Evolutionary conservation across 2,888 invertebrate genomes (phyloP), one percentile per base, ranked within the genome.

Genomic region (Dolichopus griseipennis): DNA sequence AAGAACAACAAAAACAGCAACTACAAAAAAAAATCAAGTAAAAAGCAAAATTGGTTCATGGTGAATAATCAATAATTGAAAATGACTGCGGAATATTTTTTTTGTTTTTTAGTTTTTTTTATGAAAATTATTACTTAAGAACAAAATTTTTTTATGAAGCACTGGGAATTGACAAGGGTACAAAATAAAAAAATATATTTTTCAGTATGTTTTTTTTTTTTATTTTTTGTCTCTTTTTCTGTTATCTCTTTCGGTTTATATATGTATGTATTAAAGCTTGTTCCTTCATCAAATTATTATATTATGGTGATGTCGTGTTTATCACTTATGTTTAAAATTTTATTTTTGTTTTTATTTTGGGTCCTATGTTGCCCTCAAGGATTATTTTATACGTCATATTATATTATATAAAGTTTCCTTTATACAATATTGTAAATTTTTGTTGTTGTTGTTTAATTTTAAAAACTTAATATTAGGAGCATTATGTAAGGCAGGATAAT

Each of bases 241-340:
- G 27, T 27, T 27, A 27, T 27, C 27, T 27, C 27, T 27, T 27
- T 27, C 27, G 27, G 27, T 27, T 27, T 27, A 5, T 27, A 27
- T 27, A 27, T 52, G 6, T 43, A 12, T 52, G 18, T 52, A 52
- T 52, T 52, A 52, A 52, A 52, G 52, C 52, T 52, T 52, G 2
- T 52, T 52, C 52, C 52, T 52, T 52, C 52, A 52, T 52, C 52
- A 52, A 52, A 52, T 52, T 52, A 52, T 52, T 52, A 52, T 52
- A n/a, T n/a, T n/a, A 52, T 52, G 52, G 52, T 52, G 52, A 52
- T 52, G 52, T 52, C 52, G 52, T 52, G 52, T 52, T 52, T 52
- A 52, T 52, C 52, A 52, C 52, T 52, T 52, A 52, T 52, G 18
- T 52, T 52, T 15, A 52, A 12, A 41, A 12, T 5, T 5, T 15